Percentiles rank a stretch among this genome's conserved stretches.
Conservation (phyloP, 2,113 vertebrate species). For the Hypocryptadius cinnamomeus region DNA sequence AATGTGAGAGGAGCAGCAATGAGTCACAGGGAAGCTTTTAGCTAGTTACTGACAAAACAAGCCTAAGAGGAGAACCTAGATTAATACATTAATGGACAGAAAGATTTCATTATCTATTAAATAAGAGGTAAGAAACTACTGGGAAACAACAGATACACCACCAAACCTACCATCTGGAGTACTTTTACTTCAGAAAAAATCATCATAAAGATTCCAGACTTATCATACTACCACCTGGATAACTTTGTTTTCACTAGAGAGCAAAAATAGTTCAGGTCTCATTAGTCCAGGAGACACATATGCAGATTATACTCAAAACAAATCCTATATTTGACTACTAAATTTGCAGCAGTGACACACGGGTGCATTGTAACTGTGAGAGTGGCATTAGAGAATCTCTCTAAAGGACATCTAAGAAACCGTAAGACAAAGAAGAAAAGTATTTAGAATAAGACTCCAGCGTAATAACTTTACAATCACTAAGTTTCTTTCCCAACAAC, state of each 20-base stretch:
- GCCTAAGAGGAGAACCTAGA: neutral
- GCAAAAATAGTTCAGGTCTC: neutral
- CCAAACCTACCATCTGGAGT: neutral
- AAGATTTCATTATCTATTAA: neutral
- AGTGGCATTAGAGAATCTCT: neutral
- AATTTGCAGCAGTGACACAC: neutral
- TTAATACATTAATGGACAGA: neutral
- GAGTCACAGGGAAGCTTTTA: constrained; percentile 45
- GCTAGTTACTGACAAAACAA: neutral
- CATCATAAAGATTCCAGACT: neutral
- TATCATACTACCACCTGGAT: neutral
- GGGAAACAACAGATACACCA: neutral
- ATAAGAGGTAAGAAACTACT: neutral
- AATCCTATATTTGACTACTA: neutral
- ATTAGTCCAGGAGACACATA: neutral
- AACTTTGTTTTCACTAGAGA: neutral
- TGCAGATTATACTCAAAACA: neutral
- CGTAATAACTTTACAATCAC: neutral
- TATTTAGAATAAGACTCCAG: neutral
- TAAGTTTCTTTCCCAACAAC: neutral
- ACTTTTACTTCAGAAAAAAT: neutral
- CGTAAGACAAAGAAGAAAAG: neutral
- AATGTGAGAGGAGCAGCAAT: constrained; percentile 47
- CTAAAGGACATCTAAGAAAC: neutral
- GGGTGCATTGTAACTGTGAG: neutral